A percentile compares a stretch with the other conserved stretches of the same genome.
These are phyloP conservation scores for Fopius arisanus DNA, from an alignment of 1,140 invertebrate species.

Conservation along the genomic window DNA sequence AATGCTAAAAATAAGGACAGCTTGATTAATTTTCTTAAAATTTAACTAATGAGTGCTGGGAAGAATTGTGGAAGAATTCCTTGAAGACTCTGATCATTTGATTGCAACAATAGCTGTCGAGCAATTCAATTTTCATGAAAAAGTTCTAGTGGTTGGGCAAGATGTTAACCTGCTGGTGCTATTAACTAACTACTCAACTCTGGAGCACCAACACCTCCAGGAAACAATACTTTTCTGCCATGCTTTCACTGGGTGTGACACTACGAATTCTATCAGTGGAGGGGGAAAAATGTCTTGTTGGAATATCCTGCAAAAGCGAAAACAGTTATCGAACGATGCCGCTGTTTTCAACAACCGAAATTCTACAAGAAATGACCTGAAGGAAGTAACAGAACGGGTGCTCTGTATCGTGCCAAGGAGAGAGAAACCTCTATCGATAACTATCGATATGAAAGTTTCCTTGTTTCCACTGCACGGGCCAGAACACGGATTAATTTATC, in stretches of 20 bases:
- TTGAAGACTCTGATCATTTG: conserved; percentile 23
- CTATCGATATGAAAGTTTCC: neutral
- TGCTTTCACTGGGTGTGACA: conserved; percentile 19
- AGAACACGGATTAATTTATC: conserved; percentile 15
- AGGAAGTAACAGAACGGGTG: neutral
- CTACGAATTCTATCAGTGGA: neutral
- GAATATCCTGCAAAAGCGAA: neutral
- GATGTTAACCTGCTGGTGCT: neutral
- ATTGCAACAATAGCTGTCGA: conserved; percentile 24
- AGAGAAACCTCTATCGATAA: neutral
- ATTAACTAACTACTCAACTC: neutral
- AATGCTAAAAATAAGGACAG: conserved; percentile 21
- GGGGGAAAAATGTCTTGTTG: neutral
- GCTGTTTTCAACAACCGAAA: neutral
- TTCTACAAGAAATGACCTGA: neutral
- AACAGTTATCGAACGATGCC: neutral
- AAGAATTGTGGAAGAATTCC: neutral
- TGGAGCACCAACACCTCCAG: neutral
- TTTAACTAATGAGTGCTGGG: neutral
- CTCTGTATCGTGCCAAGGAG: neutral
- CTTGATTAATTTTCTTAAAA: conserved; percentile 8
- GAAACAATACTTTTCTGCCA: conserved; percentile 12
- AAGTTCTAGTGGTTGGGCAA: neutral
- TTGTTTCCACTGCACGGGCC: neutral
- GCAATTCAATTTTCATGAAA: neutral